Evolutionary conservation across 2,113 vertebrate genomes (phyloP).

Genomic region (Gymnorhina tibicen): DNA sequence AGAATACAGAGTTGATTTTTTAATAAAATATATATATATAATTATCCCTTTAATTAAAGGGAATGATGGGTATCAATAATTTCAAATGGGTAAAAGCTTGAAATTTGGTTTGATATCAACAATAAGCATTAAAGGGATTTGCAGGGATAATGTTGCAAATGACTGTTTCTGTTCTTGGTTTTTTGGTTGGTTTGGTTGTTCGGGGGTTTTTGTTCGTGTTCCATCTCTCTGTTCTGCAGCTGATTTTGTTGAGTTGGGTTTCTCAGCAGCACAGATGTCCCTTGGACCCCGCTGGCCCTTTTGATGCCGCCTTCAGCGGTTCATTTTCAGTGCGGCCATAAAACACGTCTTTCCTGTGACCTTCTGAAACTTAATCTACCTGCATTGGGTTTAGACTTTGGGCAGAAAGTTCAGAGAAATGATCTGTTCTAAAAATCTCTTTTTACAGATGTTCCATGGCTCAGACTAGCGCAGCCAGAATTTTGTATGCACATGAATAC

Average conservation of each 20-base stretch:
- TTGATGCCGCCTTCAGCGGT: not conserved
- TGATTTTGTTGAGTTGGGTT: conserved; percentile 51
- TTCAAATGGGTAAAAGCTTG: conserved; percentile 75
- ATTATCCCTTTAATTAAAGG: conserved; percentile 96
- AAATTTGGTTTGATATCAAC: conserved; percentile 67
- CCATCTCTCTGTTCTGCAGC: conserved; percentile 38
- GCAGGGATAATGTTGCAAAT: conserved; percentile 70
- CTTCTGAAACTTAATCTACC: not conserved
- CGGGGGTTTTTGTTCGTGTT: conserved; percentile 7
- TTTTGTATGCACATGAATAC: not conserved
- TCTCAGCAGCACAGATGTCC: conserved; percentile 60
- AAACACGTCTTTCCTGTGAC: not conserved
- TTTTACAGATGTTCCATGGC: not conserved
- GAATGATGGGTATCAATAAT: conserved; percentile 81
- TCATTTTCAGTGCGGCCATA: conserved; percentile 6
- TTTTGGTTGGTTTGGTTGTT: conserved; percentile 11
- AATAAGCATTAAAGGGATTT: conserved; percentile 70
- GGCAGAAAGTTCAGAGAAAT: not conserved
- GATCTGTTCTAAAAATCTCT: not conserved
- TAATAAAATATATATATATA: conserved; percentile 85
- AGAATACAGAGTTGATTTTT: conserved; percentile 90
- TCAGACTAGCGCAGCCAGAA: not conserved
- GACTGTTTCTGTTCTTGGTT: conserved; percentile 53
- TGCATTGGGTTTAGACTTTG: not conserved
- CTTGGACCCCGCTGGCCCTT: conserved; percentile 38